phyloP scores from a whole-genome alignment of 2,888 invertebrate genomes.

The Marronus borbonicus region DNA sequence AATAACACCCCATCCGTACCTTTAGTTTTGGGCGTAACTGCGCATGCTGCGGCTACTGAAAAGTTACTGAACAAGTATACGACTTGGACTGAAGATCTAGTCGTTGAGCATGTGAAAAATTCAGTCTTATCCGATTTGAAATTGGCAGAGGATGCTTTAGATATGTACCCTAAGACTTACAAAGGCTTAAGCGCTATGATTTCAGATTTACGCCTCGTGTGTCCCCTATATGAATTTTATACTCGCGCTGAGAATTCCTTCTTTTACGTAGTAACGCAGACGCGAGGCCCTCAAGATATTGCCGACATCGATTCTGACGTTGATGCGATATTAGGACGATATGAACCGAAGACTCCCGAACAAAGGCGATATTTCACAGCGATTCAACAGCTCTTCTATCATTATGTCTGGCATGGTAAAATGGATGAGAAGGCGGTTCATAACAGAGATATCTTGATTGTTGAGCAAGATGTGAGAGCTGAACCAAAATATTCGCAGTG shows the following conservation, averaged over 20 bases:
- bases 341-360: conserved; percentile 79
- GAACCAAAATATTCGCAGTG: conserved; percentile 81
- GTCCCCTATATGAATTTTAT: conserved; percentile 82
- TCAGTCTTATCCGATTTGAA: conserved; percentile 78
- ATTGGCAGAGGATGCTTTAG: conserved; percentile 76
- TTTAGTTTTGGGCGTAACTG: conserved; percentile 82
- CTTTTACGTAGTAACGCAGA: conserved; percentile 83
- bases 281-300: conserved; percentile 70
- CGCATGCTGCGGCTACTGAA: conserved; percentile 80
- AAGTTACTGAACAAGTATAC: conserved; percentile 75
- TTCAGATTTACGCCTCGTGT: conserved; percentile 84
- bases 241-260: conserved; percentile 77
- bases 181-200: conserved; percentile 81
- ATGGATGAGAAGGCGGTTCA: conserved; percentile 74
- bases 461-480: conserved; percentile 81
- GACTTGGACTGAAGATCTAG: conserved; percentile 79
- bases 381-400: conserved; percentile 87
- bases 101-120: conserved; percentile 77
- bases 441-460: conserved; percentile 74
- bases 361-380: conserved; percentile 84
- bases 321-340: conserved; percentile 85
- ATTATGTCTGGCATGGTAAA: conserved; percentile 85
- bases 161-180: conserved; percentile 78
- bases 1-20: conserved; percentile 69
- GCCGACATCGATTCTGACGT: conserved; percentile 76